Percentiles rank a stretch among this genome's conserved stretches.
Conservation (phyloP, 2,888 invertebrate species). For the Bellardia pandia region DNA sequence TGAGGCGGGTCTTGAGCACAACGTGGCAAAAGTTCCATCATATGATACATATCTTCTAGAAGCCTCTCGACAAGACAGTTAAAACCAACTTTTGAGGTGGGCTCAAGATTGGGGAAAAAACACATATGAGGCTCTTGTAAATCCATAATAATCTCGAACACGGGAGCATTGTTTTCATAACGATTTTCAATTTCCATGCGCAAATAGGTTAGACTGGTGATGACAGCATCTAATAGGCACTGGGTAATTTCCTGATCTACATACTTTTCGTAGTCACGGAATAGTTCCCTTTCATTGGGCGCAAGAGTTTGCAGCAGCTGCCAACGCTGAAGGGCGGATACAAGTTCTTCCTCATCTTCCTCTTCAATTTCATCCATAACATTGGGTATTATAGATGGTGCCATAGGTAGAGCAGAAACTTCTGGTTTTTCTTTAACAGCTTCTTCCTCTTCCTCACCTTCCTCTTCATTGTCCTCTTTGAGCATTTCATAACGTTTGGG, state of each 20-base stretch:
- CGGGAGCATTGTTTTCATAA: conserved; percentile 85
- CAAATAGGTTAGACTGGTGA: conserved; percentile 80
- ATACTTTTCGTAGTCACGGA: conserved; percentile 86
- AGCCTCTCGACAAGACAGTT: conserved; percentile 88
- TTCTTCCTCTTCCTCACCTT: conserved; percentile 56
- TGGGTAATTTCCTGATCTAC: conserved; percentile 87
- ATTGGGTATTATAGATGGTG: background rate
- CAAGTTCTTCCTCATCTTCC: conserved; percentile 58
- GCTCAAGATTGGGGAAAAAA: conserved; percentile 88
- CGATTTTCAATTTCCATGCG: conserved; percentile 82
- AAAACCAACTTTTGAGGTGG: conserved; percentile 85
- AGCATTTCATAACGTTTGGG: conserved; percentile 76
- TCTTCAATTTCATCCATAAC: conserved; percentile 1
- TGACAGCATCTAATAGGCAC: conserved; percentile 85
- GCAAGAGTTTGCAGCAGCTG: conserved; percentile 75
- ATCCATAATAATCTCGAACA: conserved; percentile 91
- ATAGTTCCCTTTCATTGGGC: conserved; percentile 77
- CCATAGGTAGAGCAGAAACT: background rate
- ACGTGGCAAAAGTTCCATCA: conserved; percentile 89
- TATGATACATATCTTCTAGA: conserved; percentile 90
- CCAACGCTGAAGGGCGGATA: conserved; percentile 75
- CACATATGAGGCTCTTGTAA: conserved; percentile 90
- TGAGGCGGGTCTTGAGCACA: conserved; percentile 84
- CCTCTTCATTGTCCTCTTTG: conserved; percentile 72
- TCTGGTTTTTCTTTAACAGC: conserved; percentile 65